Evolutionary conservation across 2,888 invertebrate genomes (phyloP).

Genomic region (Cephus pulcher): DNA sequence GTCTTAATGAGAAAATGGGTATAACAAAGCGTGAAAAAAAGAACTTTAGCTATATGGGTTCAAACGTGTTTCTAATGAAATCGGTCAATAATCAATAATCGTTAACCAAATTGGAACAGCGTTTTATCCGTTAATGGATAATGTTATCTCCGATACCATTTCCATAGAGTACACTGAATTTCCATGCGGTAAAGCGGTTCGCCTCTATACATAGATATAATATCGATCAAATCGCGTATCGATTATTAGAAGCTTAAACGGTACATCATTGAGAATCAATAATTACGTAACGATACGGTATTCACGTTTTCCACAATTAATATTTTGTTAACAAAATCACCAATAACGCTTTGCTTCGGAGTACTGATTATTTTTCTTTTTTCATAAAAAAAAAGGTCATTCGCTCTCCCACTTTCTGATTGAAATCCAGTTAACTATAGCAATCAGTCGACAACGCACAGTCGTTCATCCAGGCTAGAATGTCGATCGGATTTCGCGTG

Average conservation of each 20-base stretch:
- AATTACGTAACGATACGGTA: background rate
- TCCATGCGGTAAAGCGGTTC: background rate
- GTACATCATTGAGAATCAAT: background rate
- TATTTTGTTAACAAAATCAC: background rate
- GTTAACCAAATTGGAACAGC: slow-evolving; percentile 20
- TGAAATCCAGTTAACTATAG: background rate
- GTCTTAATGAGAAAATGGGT: background rate
- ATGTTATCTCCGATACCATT: slow-evolving; percentile 37
- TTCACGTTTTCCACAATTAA: background rate
- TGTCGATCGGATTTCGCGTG: background rate
- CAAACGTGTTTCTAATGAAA: background rate
- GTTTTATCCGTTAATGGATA: slow-evolving; percentile 47
- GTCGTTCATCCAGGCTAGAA: background rate
- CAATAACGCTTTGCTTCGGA: background rate
- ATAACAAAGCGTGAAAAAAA: background rate
- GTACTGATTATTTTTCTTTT: background rate
- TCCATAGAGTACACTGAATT: background rate
- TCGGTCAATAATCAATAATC: slow-evolving; percentile 3
- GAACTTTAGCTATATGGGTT: background rate
- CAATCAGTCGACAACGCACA: background rate
- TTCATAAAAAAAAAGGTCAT: too few species aligned
- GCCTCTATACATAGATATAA: background rate
- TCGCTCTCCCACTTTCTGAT: background rate
- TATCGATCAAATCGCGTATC: background rate
- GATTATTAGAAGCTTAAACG: background rate